Conservation (phyloP, 2,888 invertebrate species). For the Eucera pruinosa region DNA sequence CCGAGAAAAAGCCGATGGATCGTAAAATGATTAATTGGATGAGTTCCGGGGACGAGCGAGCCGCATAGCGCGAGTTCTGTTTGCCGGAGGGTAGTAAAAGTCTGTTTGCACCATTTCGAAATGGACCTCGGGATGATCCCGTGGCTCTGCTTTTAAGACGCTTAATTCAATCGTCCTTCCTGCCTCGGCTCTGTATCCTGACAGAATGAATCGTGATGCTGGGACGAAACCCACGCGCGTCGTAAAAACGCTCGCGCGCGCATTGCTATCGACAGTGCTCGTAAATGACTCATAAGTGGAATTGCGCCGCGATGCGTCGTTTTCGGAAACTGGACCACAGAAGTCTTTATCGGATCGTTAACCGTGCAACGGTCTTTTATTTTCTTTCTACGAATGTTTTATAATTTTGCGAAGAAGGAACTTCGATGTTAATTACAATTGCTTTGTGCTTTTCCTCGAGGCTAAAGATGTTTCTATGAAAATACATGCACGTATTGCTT, state of each 20-base stretch:
- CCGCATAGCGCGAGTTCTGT: constrained; percentile 51
- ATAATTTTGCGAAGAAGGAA: too few species aligned
- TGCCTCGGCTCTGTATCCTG: constrained; percentile 3
- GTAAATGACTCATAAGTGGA: constrained; percentile 55
- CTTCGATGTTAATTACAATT: too few species aligned
- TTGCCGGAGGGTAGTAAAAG: constrained; percentile 71
- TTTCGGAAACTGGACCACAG: too few species aligned
- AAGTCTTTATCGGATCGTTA: too few species aligned
- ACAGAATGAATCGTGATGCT: constrained; percentile 26
- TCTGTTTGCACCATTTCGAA: constrained; percentile 70
- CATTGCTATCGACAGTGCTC: constrained; percentile 46
- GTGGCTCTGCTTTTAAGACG: constrained; percentile 70
- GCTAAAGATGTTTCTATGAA: too few species aligned
- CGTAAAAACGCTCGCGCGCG: constrained; percentile 67
- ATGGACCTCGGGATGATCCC: constrained; percentile 51
- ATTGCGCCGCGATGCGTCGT: neutral
- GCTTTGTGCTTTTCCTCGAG: too few species aligned
- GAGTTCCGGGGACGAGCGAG: constrained; percentile 60
- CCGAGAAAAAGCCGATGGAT: constrained; percentile 65
- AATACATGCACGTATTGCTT: too few species aligned
- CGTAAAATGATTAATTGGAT: constrained; percentile 78
- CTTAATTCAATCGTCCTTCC: constrained; percentile 72
- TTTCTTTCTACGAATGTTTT: too few species aligned
- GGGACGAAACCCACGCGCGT: constrained; percentile 60
- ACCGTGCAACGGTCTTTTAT: too few species aligned